A percentile compares a stretch with the other conserved stretches of the same genome.
These are phyloP conservation scores for Lutjanus argentimaculatus DNA, from an alignment of 2,797 vertebrate species.

Conservation along the genomic window DNA sequence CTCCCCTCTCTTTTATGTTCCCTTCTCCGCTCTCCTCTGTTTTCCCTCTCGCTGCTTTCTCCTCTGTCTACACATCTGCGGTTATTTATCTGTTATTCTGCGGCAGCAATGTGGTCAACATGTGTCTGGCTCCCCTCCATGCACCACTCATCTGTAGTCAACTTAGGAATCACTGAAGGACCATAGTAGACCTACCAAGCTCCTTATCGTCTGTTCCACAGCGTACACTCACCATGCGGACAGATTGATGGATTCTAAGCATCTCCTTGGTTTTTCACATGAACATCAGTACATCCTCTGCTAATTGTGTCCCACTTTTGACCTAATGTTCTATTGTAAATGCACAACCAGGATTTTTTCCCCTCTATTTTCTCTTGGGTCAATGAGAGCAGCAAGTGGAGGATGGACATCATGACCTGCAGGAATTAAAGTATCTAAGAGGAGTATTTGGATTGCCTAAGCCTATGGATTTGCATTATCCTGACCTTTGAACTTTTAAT, in stretches of 20 bases:
- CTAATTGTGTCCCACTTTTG: conserved; percentile 46
- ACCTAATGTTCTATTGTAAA: conserved; percentile 43
- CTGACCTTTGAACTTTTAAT: conserved; percentile 77
- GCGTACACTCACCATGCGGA: conserved; percentile 17
- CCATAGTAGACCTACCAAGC: conserved; percentile 52
- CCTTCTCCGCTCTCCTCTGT: conserved; percentile 43
- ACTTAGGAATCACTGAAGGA: conserved; percentile 59
- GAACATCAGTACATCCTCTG: conserved; percentile 23
- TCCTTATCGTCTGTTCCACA: conserved; percentile 27
- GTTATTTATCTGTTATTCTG: conserved; percentile 84
- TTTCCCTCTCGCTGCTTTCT: conserved; percentile 55
- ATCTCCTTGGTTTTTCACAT: not conserved
- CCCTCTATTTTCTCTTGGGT: conserved; percentile 15
- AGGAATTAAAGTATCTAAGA: conserved; percentile 65
- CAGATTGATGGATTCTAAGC: conserved; percentile 3
- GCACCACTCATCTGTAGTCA: conserved; percentile 73
- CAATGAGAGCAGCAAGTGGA: conserved; percentile 43
- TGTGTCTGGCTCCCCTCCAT: conserved; percentile 82
- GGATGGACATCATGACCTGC: conserved; percentile 43
- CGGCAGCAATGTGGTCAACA: conserved; percentile 82
- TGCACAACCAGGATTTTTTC: conserved; percentile 3
- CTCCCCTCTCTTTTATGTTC: conserved; percentile 64
- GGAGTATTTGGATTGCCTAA: conserved; percentile 64
- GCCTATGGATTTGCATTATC: conserved; percentile 72
- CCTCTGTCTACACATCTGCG: conserved; percentile 80